Base-by-base conservation (phyloP, 2,888 invertebrate genomes). In the Xanthia icteritia region DNA sequence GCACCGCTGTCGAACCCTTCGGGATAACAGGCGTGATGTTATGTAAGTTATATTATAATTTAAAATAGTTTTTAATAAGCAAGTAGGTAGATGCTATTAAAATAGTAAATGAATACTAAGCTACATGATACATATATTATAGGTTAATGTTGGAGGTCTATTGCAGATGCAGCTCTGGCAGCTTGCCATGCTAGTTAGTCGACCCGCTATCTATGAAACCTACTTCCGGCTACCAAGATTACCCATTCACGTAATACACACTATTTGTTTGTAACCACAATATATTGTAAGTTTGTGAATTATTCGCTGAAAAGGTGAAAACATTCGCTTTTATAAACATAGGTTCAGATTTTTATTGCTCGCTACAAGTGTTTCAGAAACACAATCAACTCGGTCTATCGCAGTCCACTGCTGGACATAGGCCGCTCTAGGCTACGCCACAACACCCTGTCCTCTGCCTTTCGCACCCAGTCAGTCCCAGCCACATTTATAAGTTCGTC, bases 111-210 rank as follows among this genome's bases (percentile, higher is more conserved):
- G 66, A 48, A 58, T 65, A 48, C 36, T 65, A 54, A 82, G 27
- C 42, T 77, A 31, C 13, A 36, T 48, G 4, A 39, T 39, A 39
- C 39, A 39, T 5, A 39, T 39, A 64, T 27, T 48, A 31, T 39
- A 4, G 9, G 20, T 42, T 54, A 42, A 31, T 65, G 45, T 54
- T 27, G 39, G 51, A 54, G 27, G 70, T 36, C 15, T 71, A 56
- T 79, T 65, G 56, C 68, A 81, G 68, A 39, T 79, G 64, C 64
- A 68, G 48, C 27, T 51, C 63, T 82, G 81, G 81, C 81, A 74
- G 23, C 39, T 65, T 81, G 81, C 81, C 81, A 81, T 65, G 68
- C 69, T 17, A 84, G 73, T 80, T 68, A 84, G 68, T 61, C 27
- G 66, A 56, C 56, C 45, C 58, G 69, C 83, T 80, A 72, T 81